Conservation (phyloP, 64 coral and sea anemone genomes). For the Porites lutea region DNA sequence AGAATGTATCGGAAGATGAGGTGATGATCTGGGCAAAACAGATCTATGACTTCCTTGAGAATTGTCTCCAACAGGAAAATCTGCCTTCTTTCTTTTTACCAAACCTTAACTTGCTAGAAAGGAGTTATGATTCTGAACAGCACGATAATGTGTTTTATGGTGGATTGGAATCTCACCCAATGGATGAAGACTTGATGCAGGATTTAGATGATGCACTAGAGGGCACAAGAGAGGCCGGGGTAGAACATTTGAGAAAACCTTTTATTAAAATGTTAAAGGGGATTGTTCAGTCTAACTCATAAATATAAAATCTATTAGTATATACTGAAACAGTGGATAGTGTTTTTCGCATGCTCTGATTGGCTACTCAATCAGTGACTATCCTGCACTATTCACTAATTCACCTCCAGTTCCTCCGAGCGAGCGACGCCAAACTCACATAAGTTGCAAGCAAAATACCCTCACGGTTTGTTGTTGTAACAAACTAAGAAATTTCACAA, state of each 20-base stretch:
- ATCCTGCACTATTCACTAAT: too few relatives aligned
- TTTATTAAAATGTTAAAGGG: slow-evolving; percentile 48
- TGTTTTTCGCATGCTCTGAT: too few relatives aligned
- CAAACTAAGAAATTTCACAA: too few relatives aligned
- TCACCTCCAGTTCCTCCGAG: too few relatives aligned
- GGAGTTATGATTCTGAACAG: slow-evolving; percentile 21
- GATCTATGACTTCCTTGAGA: slow-evolving; percentile 22
- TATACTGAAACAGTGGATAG: too few relatives aligned
- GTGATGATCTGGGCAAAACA: not conserved
- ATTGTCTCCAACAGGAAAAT: slow-evolving; percentile 9
- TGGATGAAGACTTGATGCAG: slow-evolving; percentile 31
- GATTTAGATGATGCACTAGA: slow-evolving; percentile 30
- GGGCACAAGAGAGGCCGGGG: not conserved
- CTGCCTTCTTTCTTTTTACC: slow-evolving; percentile 21
- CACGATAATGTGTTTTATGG: slow-evolving; percentile 29
- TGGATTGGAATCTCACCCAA: slow-evolving; percentile 32
- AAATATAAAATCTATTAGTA: too few relatives aligned
- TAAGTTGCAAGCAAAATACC: too few relatives aligned
- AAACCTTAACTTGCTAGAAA: slow-evolving; percentile 19
- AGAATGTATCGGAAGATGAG: not conserved
- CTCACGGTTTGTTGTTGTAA: too few relatives aligned
- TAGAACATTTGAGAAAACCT: slow-evolving; percentile 36
- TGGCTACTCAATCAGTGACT: too few relatives aligned
- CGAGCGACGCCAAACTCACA: too few relatives aligned
- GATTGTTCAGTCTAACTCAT: slow-evolving; percentile 8